These are phyloP conservation scores for Sebastes umbrosus DNA, from an alignment of 2,797 vertebrate species.

Conservation along the genomic window DNA sequence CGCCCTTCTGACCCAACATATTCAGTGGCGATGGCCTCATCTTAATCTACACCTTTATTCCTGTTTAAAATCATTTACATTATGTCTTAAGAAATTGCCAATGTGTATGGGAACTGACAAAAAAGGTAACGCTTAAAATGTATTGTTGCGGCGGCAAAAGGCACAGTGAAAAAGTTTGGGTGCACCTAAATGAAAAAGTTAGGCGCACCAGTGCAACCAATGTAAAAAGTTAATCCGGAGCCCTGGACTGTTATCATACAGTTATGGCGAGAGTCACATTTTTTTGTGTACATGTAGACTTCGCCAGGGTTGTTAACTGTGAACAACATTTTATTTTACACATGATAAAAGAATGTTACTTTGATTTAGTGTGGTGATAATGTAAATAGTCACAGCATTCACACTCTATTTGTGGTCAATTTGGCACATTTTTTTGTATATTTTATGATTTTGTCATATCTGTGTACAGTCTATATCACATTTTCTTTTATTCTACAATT, in stretches of 20 bases:
- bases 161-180: accelerated
- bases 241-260: background rate
- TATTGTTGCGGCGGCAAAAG: no score
- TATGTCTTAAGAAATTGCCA: accelerated
- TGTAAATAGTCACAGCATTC: constrained; percentile 11
- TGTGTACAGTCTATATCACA: background rate
- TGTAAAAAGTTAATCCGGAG: no score
- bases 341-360: background rate
- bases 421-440: no score
- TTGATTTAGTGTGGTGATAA: constrained; percentile 1
- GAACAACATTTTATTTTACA: background rate
- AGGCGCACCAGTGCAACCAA: no score
- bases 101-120: no score
- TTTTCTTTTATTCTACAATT: background rate
- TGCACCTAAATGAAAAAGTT: no score
- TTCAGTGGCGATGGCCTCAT: no score
- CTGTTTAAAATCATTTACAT: no score
- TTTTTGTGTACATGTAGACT: background rate
- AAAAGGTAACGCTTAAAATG: accelerated
- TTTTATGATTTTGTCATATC: background rate
- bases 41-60: no score
- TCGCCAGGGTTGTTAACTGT: background rate
- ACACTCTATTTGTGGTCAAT: background rate
- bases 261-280: background rate
- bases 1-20: no score